Conservation (phyloP, 2,113 vertebrate species). For the Struthidea cinerea region DNA sequence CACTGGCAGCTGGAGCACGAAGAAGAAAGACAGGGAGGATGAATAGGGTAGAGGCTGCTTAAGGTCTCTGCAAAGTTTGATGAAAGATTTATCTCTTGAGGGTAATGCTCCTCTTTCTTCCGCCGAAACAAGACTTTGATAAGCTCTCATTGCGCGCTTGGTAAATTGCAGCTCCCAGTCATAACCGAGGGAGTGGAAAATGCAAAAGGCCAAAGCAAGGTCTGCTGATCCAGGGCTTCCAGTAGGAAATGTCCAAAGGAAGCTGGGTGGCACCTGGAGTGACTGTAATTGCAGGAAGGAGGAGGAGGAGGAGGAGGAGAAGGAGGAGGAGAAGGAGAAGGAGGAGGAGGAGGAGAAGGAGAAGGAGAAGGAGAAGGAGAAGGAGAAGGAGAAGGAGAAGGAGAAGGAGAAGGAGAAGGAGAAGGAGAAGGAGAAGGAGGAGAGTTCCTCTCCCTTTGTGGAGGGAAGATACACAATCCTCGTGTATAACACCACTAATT, state of each 20-base stretch:
- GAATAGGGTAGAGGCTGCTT: constrained; percentile 60
- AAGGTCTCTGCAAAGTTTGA: constrained; percentile 72
- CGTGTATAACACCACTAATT: background rate
- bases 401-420: too few relatives aligned
- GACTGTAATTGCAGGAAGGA: background rate
- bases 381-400: too few relatives aligned
- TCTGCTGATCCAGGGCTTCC: background rate
- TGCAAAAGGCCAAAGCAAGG: constrained; percentile 30
- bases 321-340: background rate
- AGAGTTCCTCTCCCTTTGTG: background rate
- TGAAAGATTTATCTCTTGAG: constrained; percentile 74
- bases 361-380: too few relatives aligned
- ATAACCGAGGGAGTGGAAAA: constrained; percentile 38
- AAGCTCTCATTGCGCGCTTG: constrained; percentile 69
- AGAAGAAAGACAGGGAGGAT: constrained; percentile 43
- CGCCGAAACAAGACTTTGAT: constrained; percentile 67
- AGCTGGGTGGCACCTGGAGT: background rate
- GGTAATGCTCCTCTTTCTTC: constrained; percentile 67
- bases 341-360: too few relatives aligned
- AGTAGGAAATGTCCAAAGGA: background rate
- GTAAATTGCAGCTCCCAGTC: constrained; percentile 63
- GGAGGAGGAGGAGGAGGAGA: too few relatives aligned
- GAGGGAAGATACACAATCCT: background rate
- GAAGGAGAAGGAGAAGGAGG: too few relatives aligned
- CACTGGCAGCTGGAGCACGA: constrained; percentile 6